Base-by-base conservation (phyloP, 2,113 vertebrate genomes). In the Grammomys dolichurus region DNA sequence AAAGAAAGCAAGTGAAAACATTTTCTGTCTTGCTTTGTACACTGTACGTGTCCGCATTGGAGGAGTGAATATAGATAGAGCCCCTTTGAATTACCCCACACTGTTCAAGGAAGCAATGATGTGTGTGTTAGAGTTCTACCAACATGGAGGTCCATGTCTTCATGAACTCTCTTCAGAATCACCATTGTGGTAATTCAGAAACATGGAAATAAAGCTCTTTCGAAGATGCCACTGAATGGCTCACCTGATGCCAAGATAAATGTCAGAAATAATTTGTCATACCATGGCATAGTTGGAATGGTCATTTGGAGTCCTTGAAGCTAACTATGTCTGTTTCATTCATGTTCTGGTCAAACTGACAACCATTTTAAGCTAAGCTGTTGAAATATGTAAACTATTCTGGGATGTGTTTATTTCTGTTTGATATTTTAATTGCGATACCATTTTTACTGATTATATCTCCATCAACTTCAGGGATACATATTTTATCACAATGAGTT, bases 401-500 rank as follows among this genome's bases (percentile, higher is more conserved):
- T 54, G 67, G 2, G 16, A 1, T 77, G 14, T 63, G 26, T 87
- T 93, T 91, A 56, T 73, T 96, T 96, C n/a, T 67, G 31, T 51
- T 90, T 95, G 69, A 58, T 76, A 75, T 69, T 90, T 89, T 58
- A 87, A 40, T 28, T 89, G 43, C 67, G 24, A 13, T 48, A 46
- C 36, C 17, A 70, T 87, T 89, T 69, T 63, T 40, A 72, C 9
- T 78, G 28, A 77, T 51, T 58, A 7, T 58, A 36, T 92, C 33
- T 89, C 33, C 33, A 73, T 89, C 48, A 87, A 51, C 78, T 94
- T 94, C n/a, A 54, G 86, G 6, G n/a, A 69, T 54, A 95, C 8
- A 54, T 43, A 69, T 56, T 95, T 87, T 92, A 72, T 43, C 43
- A 91, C 2, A 90, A 80, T 46, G 40, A 17, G 19, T 87, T 65